Evolutionary conservation across 2,888 invertebrate genomes (phyloP).

Genomic region (Caenorhabditis afra): DNA sequence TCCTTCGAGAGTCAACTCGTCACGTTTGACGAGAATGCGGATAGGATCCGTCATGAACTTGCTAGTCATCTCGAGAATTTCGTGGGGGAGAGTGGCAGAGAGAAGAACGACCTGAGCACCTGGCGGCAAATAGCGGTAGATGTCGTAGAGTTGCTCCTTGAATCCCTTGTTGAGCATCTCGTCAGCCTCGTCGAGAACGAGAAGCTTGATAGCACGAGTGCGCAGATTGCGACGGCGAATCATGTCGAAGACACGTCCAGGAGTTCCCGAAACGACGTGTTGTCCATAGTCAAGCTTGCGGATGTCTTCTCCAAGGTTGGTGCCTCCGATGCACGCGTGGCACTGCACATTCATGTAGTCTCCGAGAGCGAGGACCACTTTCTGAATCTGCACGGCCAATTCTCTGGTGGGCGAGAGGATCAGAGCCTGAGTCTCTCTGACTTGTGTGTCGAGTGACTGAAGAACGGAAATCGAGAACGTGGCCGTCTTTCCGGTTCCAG

Average conservation of each 20-base stretch:
- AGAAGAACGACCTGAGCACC: conserved; percentile 87
- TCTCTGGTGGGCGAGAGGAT: conserved; percentile 96
- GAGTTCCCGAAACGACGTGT: conserved; percentile 97
- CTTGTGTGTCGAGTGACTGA: conserved; percentile 92
- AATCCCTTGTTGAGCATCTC: conserved; percentile 99
- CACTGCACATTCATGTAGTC: conserved; percentile 99
- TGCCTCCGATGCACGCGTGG: conserved; percentile 98
- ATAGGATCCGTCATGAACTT: conserved; percentile 99
- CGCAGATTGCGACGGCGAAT: conserved; percentile 89
- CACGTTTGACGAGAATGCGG: conserved; percentile 95
- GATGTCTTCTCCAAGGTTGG: conserved; percentile 97
- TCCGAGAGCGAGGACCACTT: conserved; percentile 93
- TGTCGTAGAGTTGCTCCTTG: conserved; percentile 99
- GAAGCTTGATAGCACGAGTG: conserved; percentile 94
- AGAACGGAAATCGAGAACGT: conserved; percentile 97
- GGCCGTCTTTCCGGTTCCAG: conserved; percentile 96
- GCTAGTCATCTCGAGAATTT: conserved; percentile 99
- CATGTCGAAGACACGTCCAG: conserved; percentile 98
- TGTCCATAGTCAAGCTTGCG: conserved; percentile 98
- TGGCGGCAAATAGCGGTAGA: conserved; percentile 86
- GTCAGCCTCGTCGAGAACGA: conserved; percentile 98
- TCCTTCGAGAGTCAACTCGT: conserved; percentile 99
- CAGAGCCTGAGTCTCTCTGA: conserved; percentile 89
- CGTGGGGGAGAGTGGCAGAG: conserved; percentile 97
- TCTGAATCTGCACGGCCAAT: conserved; percentile 97